phyloP scores from a whole-genome alignment of 2,797 vertebrate genomes.

The Lutjanus argentimaculatus region DNA sequence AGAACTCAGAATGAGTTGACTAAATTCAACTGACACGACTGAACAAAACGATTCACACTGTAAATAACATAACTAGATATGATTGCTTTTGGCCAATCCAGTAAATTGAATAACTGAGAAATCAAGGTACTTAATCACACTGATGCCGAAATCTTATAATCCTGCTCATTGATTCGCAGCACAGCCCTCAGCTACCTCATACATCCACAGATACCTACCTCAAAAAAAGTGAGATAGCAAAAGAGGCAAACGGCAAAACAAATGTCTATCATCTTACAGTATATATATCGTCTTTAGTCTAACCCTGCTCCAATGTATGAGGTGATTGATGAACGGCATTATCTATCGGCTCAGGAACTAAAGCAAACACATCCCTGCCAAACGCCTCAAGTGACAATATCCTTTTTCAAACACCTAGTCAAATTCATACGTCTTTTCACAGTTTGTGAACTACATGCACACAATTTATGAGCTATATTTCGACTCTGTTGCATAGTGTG shows the following conservation, averaged over 20 bases:
- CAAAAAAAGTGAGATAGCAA: background rate
- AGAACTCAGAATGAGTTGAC: background rate
- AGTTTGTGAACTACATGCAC: conserved; percentile 3
- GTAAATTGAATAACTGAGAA: background rate
- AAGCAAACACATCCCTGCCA: conserved; percentile 23
- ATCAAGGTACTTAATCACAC: background rate
- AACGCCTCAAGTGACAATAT: conserved; percentile 5
- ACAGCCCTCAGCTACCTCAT: background rate
- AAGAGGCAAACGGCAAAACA: background rate
- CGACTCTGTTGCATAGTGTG: conserved; percentile 15
- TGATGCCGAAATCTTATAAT: background rate
- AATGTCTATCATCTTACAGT: background rate
- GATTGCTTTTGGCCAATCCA: background rate
- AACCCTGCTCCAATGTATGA: background rate
- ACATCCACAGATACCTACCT: background rate
- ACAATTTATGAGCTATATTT: conserved; percentile 19
- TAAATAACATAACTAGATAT: background rate
- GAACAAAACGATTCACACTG: background rate
- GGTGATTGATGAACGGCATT: background rate
- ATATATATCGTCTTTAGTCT: background rate
- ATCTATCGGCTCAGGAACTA: background rate
- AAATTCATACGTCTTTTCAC: conserved; percentile 2
- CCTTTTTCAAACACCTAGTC: conserved; percentile 15
- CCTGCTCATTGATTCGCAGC: background rate
- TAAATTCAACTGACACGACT: background rate